Percentiles rank a stretch among this genome's conserved stretches.
phyloP scores from a whole-genome alignment of 2,888 invertebrate genomes.

The Diplolepis rosae region DNA sequence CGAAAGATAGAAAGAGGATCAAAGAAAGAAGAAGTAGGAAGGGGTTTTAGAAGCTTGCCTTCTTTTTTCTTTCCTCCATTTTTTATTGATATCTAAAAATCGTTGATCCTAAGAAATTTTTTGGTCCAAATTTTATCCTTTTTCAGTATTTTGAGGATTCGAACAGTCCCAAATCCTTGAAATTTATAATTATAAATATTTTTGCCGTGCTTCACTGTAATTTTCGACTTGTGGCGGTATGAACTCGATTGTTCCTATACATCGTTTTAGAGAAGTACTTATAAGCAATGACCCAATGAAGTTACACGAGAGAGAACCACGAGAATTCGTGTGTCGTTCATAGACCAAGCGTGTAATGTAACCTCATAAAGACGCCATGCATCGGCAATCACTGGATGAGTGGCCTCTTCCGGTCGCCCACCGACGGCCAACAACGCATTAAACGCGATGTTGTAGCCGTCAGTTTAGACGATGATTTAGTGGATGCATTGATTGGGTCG shows the following conservation, averaged over 20 bases:
- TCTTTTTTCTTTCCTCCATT: too few species aligned
- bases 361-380: constrained; percentile 68
- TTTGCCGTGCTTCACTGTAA: too few species aligned
- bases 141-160: too few species aligned
- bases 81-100: too few species aligned
- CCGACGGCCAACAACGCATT: constrained; percentile 59
- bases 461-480: constrained; percentile 74
- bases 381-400: constrained; percentile 72
- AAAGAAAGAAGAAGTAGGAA: too few species aligned
- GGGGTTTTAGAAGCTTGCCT: too few species aligned
- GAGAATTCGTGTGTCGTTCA: constrained; percentile 44
- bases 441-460: constrained; percentile 68
- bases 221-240: constrained; percentile 5
- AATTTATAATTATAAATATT: too few species aligned
- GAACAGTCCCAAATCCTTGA: too few species aligned
- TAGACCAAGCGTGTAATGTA: constrained; percentile 48
- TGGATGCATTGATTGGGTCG: constrained; percentile 73
- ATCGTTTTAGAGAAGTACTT: constrained; percentile 23
- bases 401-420: constrained; percentile 73
- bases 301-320: constrained; percentile 30
- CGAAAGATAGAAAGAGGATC: too few species aligned
- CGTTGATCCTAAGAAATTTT: too few species aligned
- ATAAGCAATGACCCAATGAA: constrained; percentile 31
- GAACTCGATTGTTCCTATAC: constrained; percentile 6
- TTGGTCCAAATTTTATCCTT: too few species aligned